Percentiles rank a stretch among this genome's conserved stretches.
These are phyloP conservation scores for Uropetala carovei DNA, from an alignment of 2,888 invertebrate genomes.

Conservation along the genomic window DNA sequence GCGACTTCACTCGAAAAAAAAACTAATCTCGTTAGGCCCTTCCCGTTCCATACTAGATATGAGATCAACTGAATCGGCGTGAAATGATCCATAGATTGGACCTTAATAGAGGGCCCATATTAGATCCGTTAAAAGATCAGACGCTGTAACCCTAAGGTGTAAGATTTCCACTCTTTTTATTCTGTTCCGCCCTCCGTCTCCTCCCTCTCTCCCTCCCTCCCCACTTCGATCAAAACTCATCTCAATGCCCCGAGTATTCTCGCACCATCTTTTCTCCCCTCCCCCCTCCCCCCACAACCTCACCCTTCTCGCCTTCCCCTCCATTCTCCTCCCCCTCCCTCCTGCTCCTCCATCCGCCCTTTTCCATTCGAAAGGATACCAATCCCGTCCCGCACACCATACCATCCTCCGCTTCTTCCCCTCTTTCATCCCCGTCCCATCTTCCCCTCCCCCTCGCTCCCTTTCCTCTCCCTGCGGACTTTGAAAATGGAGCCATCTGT, in stretches of 20 bases:
- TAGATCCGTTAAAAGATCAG: conserved; percentile 11
- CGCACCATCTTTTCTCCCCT: conserved; percentile 11
- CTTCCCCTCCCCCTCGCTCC: background rate
- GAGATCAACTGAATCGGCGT: conserved; percentile 18
- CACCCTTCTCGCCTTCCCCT: background rate
- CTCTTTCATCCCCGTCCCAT: background rate
- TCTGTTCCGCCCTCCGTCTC: background rate
- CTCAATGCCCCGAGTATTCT: conserved; percentile 37
- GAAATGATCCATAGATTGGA: conserved; percentile 51
- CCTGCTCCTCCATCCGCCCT: background rate
- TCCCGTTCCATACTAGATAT: background rate
- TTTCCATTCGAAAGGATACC: background rate
- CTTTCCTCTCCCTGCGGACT: conserved; percentile 41
- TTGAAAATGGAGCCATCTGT: conserved; percentile 62
- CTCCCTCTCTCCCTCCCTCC: background rate
- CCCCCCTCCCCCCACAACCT: background rate
- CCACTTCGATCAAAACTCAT: conserved; percentile 60
- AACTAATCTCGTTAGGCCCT: conserved; percentile 1
- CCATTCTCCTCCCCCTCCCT: background rate
- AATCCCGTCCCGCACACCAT: background rate
- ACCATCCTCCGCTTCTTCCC: background rate
- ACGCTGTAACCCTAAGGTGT: conserved; percentile 41
- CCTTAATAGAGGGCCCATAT: conserved; percentile 50
- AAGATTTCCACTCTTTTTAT: conserved; percentile 40
- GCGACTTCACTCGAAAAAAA: background rate